These are phyloP conservation scores for Pampusana beccarii DNA, from an alignment of 2,113 vertebrate genomes.

Conservation along the genomic window DNA sequence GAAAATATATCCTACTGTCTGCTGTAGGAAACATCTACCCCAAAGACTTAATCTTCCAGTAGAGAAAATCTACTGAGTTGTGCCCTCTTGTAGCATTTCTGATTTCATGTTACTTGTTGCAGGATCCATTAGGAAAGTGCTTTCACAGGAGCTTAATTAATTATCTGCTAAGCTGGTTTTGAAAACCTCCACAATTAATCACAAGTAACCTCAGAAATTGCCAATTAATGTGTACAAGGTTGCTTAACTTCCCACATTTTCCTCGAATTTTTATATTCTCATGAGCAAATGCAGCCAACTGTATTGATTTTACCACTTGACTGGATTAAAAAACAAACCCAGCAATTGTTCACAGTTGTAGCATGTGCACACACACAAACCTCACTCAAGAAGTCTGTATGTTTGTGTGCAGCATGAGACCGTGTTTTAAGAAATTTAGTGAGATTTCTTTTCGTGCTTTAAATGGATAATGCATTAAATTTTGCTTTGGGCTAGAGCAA, in stretches of 20 bases:
- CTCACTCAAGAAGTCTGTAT: neutral
- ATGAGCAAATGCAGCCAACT: neutral
- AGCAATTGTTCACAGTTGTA: neutral
- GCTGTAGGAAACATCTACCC: neutral
- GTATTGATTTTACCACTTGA: neutral
- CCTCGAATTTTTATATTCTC: neutral
- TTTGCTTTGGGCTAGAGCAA: neutral
- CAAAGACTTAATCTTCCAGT: neutral
- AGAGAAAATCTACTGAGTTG: neutral
- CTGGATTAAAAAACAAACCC: neutral
- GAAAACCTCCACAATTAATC: slow-evolving; percentile 26
- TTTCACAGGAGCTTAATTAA: slow-evolving; percentile 32
- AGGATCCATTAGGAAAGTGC: slow-evolving; percentile 10
- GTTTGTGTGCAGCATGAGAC: neutral
- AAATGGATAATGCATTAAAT: neutral
- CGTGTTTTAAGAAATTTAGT: neutral
- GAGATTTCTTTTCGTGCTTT: neutral
- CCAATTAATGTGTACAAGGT: neutral
- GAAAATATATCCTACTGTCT: neutral
- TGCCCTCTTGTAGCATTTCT: neutral
- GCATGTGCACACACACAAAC: no score
- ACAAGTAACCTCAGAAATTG: neutral
- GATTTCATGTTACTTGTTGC: neutral
- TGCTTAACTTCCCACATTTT: neutral
- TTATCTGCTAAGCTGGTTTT: slow-evolving; percentile 28